Conservation (phyloP, 2,888 invertebrate species). For the Tachystola acroxantha region DNA sequence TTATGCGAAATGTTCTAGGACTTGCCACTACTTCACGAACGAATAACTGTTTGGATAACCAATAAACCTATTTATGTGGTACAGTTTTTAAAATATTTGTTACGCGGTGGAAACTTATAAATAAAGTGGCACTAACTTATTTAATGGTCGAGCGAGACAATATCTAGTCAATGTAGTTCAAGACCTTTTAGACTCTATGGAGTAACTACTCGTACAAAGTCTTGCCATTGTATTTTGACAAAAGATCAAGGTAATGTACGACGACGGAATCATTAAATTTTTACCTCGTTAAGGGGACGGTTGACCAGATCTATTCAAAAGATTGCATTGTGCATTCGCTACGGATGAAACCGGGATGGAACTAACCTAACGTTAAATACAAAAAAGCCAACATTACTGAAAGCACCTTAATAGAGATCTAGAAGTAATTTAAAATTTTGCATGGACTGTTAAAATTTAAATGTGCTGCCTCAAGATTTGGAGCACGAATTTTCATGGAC, state of each 20-base stretch:
- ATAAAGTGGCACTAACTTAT: no score
- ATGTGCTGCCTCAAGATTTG: constrained; percentile 34
- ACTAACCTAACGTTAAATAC: constrained; percentile 1
- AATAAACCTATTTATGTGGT: no score
- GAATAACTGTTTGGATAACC: constrained; percentile 1
- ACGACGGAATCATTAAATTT: constrained; percentile 8
- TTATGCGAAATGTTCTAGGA: neutral
- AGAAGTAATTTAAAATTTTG: constrained; percentile 12
- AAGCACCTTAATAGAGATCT: neutral
- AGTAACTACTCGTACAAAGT: no score
- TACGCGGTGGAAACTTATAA: no score
- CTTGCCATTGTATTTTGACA: constrained; percentile 22
- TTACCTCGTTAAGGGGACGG: constrained; percentile 14
- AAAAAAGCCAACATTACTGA: constrained; percentile 13
- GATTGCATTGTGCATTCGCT: constrained; percentile 19
- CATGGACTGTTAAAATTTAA: constrained; percentile 13
- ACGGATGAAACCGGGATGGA: constrained; percentile 18
- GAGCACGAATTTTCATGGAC: constrained; percentile 47
- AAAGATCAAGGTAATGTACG: constrained; percentile 22
- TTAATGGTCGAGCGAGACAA: no score
- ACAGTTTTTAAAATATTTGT: no score
- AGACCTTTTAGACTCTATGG: no score
- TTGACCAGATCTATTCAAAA: constrained; percentile 16
- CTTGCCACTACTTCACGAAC: neutral
- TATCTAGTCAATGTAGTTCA: no score